Percentiles rank a stretch among this genome's conserved stretches.
phyloP scores from a whole-genome alignment of 2,888 invertebrate species.

The Chironomus tentans region DNA sequence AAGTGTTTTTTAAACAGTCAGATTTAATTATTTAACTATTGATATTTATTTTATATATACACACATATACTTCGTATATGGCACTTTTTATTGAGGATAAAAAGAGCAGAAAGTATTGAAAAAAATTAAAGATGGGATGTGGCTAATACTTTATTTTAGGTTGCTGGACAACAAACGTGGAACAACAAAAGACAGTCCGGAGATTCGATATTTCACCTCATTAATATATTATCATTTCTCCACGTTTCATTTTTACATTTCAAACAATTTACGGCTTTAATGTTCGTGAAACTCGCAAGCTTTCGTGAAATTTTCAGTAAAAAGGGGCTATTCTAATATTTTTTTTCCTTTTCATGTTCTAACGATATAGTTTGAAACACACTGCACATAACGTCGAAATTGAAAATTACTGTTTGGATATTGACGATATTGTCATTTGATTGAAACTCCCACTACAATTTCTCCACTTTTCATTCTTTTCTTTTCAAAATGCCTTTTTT shows the following conservation, averaged over 20 bases:
- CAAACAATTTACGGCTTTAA: not conserved
- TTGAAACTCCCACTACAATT: not conserved
- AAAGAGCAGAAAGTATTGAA: too few species aligned
- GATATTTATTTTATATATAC: too few species aligned
- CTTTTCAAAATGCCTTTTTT: too few species aligned
- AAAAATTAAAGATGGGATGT: conserved; percentile 2
- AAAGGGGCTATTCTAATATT: not conserved
- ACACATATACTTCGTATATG: too few species aligned
- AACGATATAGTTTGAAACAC: too few species aligned
- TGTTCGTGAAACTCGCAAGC: conserved; percentile 3
- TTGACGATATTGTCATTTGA: too few species aligned
- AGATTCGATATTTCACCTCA: conserved; percentile 10
- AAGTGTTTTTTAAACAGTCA: too few species aligned
- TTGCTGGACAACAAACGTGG: conserved; percentile 14
- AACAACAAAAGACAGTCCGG: conserved; percentile 12
- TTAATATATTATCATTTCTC: conserved; percentile 21
- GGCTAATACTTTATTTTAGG: not conserved
- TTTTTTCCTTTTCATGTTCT: too few species aligned
- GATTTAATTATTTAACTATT: too few species aligned
- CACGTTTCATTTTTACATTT: not conserved
- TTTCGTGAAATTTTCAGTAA: not conserved
- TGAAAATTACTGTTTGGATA: too few species aligned
- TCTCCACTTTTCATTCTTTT: not conserved
- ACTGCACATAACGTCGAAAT: too few species aligned
- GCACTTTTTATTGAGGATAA: too few species aligned